Evolutionary conservation across 2,113 vertebrate genomes (phyloP).

Genomic region (Pseudorectes ferrugineus): DNA sequence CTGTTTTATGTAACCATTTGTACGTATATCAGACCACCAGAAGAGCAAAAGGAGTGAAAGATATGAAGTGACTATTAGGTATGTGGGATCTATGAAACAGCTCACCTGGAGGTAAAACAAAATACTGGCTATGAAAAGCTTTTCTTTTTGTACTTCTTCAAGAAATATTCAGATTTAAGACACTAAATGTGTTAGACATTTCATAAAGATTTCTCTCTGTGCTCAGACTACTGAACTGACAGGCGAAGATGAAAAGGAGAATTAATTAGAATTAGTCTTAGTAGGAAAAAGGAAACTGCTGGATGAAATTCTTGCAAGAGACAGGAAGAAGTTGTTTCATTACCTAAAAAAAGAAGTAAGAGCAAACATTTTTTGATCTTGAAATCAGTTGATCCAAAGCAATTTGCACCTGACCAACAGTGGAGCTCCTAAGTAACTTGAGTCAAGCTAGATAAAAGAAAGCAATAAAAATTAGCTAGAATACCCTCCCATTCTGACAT

Average conservation of each 20-base stretch:
- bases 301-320: not conserved
- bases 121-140: not conserved
- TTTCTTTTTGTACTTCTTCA: not conserved
- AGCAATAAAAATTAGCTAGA: not conserved
- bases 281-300: not conserved
- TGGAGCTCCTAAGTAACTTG: not conserved
- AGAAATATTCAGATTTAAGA: not conserved
- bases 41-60: not conserved
- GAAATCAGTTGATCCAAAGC: not conserved
- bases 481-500: not conserved
- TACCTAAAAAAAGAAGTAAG: not conserved
- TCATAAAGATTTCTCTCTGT: not conserved
- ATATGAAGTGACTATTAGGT: not conserved
- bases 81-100: not conserved
- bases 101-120: not conserved
- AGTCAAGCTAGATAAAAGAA: not conserved
- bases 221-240: not conserved
- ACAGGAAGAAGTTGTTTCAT: not conserved
- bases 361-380: slow-evolving; percentile 6
- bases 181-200: not conserved
- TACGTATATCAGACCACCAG: not conserved
- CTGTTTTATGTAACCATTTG: not conserved
- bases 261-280: not conserved
- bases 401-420: not conserved
- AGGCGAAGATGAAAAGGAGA: not conserved